Percentiles rank a stretch among this genome's conserved stretches.
phyloP scores from a whole-genome alignment of 1,140 invertebrate species.

The Drosophila quadrilineata region DNA sequence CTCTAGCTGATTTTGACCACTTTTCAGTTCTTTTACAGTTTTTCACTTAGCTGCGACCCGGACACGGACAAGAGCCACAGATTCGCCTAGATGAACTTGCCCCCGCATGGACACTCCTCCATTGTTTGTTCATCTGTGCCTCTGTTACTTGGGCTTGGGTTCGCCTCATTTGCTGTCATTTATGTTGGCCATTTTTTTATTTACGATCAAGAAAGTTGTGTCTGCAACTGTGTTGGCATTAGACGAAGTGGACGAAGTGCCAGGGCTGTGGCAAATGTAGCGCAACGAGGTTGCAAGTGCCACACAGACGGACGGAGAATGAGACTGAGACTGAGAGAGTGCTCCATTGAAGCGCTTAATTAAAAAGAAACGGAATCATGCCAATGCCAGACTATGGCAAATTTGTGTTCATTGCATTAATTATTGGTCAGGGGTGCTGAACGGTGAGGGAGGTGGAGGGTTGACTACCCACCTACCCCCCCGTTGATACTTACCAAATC shows the following conservation, averaged over 20 bases:
- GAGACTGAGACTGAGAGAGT: too few relatives aligned
- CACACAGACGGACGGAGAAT: too few relatives aligned
- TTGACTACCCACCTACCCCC: background rate
- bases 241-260: conserved; percentile 18
- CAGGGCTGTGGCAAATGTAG: conserved; percentile 61
- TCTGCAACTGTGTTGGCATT: conserved; percentile 39
- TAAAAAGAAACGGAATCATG: conserved; percentile 63
- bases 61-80: too few relatives aligned
- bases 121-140: too few relatives aligned
- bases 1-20: background rate
- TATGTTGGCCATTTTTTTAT: conserved; percentile 51
- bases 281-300: conserved; percentile 34
- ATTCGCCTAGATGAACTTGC: background rate
- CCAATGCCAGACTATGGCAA: conserved; percentile 6
- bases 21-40: conserved; percentile 7
- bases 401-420: conserved; percentile 54
- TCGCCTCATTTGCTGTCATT: conserved; percentile 49
- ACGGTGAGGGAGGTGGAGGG: background rate
- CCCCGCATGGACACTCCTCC: too few relatives aligned
- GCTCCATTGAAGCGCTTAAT: conserved; percentile 54
- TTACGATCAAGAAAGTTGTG: conserved; percentile 41
- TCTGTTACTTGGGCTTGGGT: background rate
- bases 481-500: conserved; percentile 88
- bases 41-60: background rate
- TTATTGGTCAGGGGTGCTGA: conserved; percentile 31